These are phyloP conservation scores for Sepioteuthis lessoniana DNA, from an alignment of 2,888 invertebrate genomes.

Conservation along the genomic window DNA sequence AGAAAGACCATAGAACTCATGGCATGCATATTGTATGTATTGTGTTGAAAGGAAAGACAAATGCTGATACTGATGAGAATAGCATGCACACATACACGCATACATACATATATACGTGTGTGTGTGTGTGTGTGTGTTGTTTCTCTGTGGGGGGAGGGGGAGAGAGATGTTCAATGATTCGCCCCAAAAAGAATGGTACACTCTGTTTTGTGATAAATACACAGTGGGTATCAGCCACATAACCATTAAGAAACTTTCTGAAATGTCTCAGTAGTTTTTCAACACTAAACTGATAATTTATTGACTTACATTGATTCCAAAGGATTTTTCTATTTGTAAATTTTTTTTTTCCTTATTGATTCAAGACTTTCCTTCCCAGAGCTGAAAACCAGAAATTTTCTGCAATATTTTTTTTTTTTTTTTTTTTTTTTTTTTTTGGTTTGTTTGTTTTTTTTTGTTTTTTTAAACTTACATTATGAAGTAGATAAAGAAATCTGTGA, in stretches of 20 bases:
- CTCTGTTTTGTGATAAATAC: slow-evolving; percentile 11
- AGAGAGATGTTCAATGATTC: neutral
- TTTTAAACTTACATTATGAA: neutral
- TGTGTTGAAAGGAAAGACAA: neutral
- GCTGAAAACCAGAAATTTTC: too few species aligned
- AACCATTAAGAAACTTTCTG: neutral
- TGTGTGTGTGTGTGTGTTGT: too few species aligned
- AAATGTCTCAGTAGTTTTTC: neutral
- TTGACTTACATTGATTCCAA: neutral
- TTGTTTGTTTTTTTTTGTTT: neutral
- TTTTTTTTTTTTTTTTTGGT: too few species aligned
- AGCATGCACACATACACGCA: neutral
- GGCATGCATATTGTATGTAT: too few species aligned
- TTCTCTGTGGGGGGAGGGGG: too few species aligned
- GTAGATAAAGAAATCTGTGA: slow-evolving; percentile 25
- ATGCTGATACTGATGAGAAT: neutral
- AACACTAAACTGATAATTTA: neutral
- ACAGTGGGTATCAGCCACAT: neutral
- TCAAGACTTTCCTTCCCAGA: too few species aligned
- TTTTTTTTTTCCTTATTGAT: neutral
- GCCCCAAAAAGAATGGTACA: neutral
- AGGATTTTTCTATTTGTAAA: neutral
- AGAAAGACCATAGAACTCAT: neutral
- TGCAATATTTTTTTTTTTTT: too few species aligned
- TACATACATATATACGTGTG: too few species aligned